These are phyloP conservation scores for Flabesymbios commensalis DNA, from an alignment of 2,888 invertebrate genomes.

Conservation along the genomic window DNA sequence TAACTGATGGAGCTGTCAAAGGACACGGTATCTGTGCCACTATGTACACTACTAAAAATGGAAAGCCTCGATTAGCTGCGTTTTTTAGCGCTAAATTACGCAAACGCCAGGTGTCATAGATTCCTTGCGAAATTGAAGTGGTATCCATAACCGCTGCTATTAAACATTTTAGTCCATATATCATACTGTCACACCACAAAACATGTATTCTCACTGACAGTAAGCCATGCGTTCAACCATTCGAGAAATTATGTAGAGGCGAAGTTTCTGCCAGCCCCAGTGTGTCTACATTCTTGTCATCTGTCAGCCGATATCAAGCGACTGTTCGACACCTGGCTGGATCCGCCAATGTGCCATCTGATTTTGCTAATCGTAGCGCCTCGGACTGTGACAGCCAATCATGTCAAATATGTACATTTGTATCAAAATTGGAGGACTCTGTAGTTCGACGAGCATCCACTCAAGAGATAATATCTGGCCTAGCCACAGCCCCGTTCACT, in stretches of 20 bases:
- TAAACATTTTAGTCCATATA: constrained; percentile 11
- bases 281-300: constrained; percentile 13
- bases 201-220: constrained; percentile 1
- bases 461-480: not conserved
- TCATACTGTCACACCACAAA: not conserved
- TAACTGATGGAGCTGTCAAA: constrained; percentile 20
- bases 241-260: constrained; percentile 2
- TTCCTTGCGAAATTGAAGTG: constrained; percentile 13
- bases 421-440: not conserved
- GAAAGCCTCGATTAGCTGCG: not conserved
- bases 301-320: constrained; percentile 12
- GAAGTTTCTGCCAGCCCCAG: constrained; percentile 13
- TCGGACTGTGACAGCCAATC: not conserved
- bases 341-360: constrained; percentile 9
- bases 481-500: not conserved
- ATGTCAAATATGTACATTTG: constrained; percentile 9
- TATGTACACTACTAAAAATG: constrained; percentile 4
- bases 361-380: constrained; percentile 10
- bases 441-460: not conserved
- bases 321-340: constrained; percentile 8
- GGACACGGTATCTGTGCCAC: constrained; percentile 17
- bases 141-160: constrained; percentile 1
- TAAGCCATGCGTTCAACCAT: constrained; percentile 12
- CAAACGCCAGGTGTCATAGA: not conserved
- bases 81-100: constrained; percentile 3